Evolutionary conservation across 1,140 invertebrate genomes (phyloP), one percentile per base, ranked within the genome.

Genomic region (Heliconius congener): DNA sequence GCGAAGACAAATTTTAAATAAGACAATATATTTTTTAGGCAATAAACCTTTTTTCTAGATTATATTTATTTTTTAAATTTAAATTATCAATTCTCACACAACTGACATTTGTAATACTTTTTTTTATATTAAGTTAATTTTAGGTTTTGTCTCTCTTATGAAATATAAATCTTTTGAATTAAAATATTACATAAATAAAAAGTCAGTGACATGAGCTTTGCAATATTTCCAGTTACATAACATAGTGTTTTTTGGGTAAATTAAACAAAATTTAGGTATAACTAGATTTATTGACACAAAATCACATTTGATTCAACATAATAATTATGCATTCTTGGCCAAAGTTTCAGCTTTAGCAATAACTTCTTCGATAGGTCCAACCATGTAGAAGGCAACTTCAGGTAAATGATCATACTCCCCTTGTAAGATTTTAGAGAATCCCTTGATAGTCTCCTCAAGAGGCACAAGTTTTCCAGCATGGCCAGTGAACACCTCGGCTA

Each of bases 381-480:
- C 98, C 99, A 99, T 99, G 95, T 99, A 99, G 96, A 99, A 99
- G 23, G 99, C 99, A 76, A 99, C 97, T 95, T 99, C 99, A 13
- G 99, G 99, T 80, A 99, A 94, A 94, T 99, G 98, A 95, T 99
- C 99, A 82, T 97, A 96, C 86, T 99, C 98, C 88, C 99, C 99
- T 81, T 87, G 95, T 76, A 99, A 95, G 90, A 99, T 99, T 87
- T 97, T 96, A 78, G 93, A 88, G 87, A 95, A 96, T 84, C 96
- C 98, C 93, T 97, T 97, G 87, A 99, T 98, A 78, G 98, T 99
- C 94, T 99, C 97, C 88, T 96, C 96, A 70, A 99, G 95, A 52
- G 98, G 97, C 79, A 99, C 98, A 79, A 99, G 96, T 95, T 99
- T 99, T 83, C 98, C 98, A 81, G 97, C 96, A 92, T 98, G 98